These are phyloP conservation scores for Chionis minor DNA, from an alignment of 2,113 vertebrate genomes.

Conservation along the genomic window DNA sequence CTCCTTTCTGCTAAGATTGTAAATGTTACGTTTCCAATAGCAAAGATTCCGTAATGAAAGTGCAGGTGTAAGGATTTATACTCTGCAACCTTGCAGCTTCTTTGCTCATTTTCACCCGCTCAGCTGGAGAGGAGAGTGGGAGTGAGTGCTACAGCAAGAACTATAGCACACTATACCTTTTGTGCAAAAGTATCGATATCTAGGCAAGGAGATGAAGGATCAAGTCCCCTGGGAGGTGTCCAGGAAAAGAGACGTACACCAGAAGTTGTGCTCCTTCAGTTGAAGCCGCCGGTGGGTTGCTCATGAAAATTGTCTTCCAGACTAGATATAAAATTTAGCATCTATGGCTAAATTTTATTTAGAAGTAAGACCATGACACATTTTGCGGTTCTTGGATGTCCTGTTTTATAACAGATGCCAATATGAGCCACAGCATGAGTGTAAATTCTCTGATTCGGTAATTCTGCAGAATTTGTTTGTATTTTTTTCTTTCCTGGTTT, in stretches of 20 bases:
- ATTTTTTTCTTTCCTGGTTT: not conserved
- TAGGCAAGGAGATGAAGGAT: not conserved
- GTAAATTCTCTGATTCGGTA: not conserved
- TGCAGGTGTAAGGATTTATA: not conserved
- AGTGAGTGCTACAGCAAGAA: conserved; percentile 13
- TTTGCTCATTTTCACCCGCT: conserved; percentile 50
- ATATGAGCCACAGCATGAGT: not conserved
- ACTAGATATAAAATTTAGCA: not conserved
- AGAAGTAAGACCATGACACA: not conserved
- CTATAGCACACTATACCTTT: not conserved
- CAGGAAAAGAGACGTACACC: not conserved
- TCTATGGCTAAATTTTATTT: too few relatives aligned
- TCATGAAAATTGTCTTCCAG: not conserved
- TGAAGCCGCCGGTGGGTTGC: not conserved
- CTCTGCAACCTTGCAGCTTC: not conserved
- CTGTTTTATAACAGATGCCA: not conserved
- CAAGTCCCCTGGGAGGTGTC: not conserved
- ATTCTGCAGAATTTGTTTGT: not conserved
- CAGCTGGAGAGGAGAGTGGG: conserved; percentile 9
- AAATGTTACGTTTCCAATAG: not conserved
- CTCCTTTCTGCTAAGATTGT: not conserved
- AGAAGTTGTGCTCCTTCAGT: not conserved
- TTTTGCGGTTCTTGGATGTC: not conserved
- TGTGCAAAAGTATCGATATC: not conserved
- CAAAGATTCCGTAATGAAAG: not conserved